Evolutionary conservation across 2,113 vertebrate genomes (phyloP), one percentile per base, ranked within the genome.

Genomic region (Cyphomyrus plagiostoma): DNA sequence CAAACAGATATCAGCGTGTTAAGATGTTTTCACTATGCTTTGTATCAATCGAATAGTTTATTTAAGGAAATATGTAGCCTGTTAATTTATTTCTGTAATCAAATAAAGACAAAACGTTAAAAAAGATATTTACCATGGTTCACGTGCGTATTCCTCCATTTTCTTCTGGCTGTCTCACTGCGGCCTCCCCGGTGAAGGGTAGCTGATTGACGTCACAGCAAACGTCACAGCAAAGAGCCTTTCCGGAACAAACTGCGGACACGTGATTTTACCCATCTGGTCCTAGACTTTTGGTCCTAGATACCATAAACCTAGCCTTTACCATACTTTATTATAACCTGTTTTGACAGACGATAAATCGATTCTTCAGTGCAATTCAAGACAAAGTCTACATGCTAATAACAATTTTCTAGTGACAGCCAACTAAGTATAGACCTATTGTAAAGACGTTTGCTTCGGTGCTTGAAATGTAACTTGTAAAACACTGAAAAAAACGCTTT

Each of bases 101-200:
- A 30, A 19, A 4, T 6, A 13, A 86, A 48, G 46, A 23, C 21
- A 50, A n/a, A 13, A 26, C 13, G 15, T 39, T 39, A 8, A 66
- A 49, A 58, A 13, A 21, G 13, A 23, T 62, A 74, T 15, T 97
- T 91, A 99, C 98, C 98, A 99, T 0, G 98, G 98, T 52, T 99
- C 98, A 1, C 98, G 96, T 11, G 97, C 97, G 89, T 98, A 98
- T 50, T 98, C 98, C 97, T 98, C 98, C 98, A 99, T 99, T 96
- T 98, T 98, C 94, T 94, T 94, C 94, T 90, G 3, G 87, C 89
- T 90, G 92, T 93, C 93, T 91, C 92, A 77, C 46, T 87, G 88
- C 93, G 93, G 93, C 92, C 94, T 91, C 86, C 92, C 4, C 1
- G 23, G 30, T 80, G 23, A 88, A 53, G 87, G 83, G 86, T 17